These are phyloP conservation scores for Brachyopa scutellaris DNA, from an alignment of 2,888 invertebrate species.

Conservation along the genomic window DNA sequence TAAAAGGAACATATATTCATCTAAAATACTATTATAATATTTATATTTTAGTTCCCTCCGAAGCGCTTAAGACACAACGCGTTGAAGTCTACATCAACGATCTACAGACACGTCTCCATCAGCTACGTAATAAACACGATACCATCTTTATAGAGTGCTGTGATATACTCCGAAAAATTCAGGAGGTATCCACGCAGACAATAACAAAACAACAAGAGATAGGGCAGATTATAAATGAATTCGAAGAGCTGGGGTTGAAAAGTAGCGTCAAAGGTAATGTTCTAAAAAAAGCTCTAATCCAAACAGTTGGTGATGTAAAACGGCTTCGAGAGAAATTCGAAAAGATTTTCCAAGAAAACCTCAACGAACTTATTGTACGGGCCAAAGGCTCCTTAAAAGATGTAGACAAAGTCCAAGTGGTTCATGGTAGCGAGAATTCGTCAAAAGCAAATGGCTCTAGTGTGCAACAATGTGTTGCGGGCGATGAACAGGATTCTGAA, in stretches of 20 bases:
- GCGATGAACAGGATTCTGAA: conserved; percentile 1
- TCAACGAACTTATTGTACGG: not conserved
- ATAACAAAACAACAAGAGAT: conserved; percentile 41
- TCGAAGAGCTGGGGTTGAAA: conserved; percentile 29
- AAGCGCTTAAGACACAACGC: conserved; percentile 27
- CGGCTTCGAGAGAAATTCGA: conserved; percentile 41
- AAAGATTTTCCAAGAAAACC: conserved; percentile 15
- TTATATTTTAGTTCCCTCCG: conserved; percentile 24
- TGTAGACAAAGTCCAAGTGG: not conserved
- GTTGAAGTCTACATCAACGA: conserved; percentile 74
- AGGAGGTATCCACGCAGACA: conserved; percentile 73
- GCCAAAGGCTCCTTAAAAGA: not conserved
- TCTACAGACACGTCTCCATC: conserved; percentile 74
- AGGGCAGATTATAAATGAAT: conserved; percentile 34
- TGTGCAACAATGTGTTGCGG: not conserved
- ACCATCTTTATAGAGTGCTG: conserved; percentile 74
- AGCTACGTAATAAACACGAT: conserved; percentile 73
- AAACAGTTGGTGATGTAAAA: conserved; percentile 36
- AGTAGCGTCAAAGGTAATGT: not conserved
- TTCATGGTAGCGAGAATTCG: not conserved
- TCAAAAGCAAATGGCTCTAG: not conserved
- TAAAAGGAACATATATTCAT: not conserved
- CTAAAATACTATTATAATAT: not conserved
- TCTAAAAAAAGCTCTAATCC: not conserved
- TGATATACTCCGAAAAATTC: conserved; percentile 75